These are phyloP conservation scores for Plagodis dolabraria DNA, from an alignment of 2,888 invertebrate genomes.

Conservation along the genomic window DNA sequence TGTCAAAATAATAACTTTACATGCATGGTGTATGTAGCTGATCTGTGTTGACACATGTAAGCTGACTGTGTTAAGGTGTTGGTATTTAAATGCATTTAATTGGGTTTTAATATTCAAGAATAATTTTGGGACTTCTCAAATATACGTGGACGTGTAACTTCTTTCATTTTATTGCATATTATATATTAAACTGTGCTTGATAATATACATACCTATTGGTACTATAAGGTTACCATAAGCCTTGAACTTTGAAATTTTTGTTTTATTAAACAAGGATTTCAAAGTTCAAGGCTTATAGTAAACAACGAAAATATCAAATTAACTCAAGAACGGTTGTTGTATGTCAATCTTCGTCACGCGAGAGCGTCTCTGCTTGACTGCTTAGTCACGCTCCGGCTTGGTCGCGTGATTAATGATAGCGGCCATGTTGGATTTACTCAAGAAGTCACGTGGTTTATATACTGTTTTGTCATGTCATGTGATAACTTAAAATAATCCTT, in stretches of 20 bases:
- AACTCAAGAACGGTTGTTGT: conserved; percentile 35
- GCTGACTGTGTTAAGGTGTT: too few species aligned
- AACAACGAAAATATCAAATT: conserved; percentile 29
- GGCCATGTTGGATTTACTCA: conserved; percentile 48
- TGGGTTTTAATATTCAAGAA: too few species aligned
- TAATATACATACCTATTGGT: too few species aligned
- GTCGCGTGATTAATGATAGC: conserved; percentile 53
- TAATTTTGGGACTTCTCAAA: too few species aligned
- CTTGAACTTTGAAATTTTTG: neutral
- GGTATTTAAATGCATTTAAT: too few species aligned
- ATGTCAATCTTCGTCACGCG: conserved; percentile 44
- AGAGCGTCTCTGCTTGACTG: conserved; percentile 30
- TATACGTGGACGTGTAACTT: too few species aligned
- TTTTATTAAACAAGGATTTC: neutral
- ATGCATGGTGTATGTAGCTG: too few species aligned
- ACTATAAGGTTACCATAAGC: neutral
- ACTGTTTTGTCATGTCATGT: conserved; percentile 24
- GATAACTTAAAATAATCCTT: too few species aligned
- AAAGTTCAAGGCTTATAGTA: conserved; percentile 6
- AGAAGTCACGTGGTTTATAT: conserved; percentile 15
- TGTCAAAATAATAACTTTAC: too few species aligned
- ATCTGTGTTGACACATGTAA: too few species aligned
- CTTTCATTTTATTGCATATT: too few species aligned
- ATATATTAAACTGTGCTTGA: too few species aligned
- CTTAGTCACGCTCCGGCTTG: conserved; percentile 25